Percentiles rank a stretch among this genome's conserved stretches.
Evolutionary conservation across 1,140 invertebrate species (phyloP).

Genomic region (Lucilia sericata): DNA sequence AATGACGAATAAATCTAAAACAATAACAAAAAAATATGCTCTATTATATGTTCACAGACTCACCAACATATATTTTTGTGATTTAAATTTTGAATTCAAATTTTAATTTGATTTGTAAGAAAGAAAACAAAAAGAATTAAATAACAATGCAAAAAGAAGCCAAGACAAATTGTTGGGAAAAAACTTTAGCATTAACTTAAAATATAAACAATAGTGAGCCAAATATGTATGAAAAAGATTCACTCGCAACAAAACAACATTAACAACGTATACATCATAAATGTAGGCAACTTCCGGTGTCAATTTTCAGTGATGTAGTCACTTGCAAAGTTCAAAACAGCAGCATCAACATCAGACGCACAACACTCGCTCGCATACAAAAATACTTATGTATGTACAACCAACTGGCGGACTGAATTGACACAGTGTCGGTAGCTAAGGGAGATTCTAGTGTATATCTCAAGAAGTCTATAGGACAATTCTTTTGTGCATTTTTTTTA

Average conservation of each 20-base stretch:
- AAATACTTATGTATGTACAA: neutral
- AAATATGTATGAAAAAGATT: neutral
- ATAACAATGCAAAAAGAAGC: neutral
- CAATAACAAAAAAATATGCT: too few species aligned
- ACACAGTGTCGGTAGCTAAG: neutral
- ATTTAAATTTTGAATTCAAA: constrained; percentile 8
- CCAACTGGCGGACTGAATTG: neutral
- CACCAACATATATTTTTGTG: neutral
- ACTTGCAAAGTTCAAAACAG: constrained; percentile 16
- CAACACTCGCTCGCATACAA: neutral
- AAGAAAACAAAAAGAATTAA: neutral
- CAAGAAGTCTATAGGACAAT: neutral
- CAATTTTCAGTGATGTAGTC: constrained; percentile 18
- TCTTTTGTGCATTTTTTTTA: neutral
- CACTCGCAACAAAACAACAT: neutral
- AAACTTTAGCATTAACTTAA: neutral
- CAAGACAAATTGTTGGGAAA: neutral
- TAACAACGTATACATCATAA: neutral
- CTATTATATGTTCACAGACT: neutral
- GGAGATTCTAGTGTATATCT: neutral
- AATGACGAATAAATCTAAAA: too few species aligned
- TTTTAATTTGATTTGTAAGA: neutral
- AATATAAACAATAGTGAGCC: neutral
- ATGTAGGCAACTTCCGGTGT: constrained; percentile 37
- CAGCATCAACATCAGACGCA: neutral